Conservation (phyloP, 2,888 invertebrate species). For the Acheta domesticus region DNA sequence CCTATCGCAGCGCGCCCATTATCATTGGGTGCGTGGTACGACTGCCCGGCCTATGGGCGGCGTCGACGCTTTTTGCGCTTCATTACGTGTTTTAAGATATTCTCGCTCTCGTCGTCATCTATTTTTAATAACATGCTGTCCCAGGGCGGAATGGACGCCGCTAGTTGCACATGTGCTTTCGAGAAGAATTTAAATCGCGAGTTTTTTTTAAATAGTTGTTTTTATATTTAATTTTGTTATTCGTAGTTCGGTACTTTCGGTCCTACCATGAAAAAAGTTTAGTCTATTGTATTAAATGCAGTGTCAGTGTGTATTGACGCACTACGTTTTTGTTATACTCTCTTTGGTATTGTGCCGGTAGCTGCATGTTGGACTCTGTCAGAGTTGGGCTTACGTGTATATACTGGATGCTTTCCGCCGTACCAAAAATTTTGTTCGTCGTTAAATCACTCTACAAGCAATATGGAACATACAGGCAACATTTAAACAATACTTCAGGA, state of each 20-base stretch:
- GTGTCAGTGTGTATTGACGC: background rate
- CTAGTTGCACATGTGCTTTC: background rate
- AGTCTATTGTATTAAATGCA: background rate
- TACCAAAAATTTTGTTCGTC: no score
- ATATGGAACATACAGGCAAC: no score
- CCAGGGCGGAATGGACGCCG: background rate
- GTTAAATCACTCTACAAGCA: no score
- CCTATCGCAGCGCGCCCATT: background rate
- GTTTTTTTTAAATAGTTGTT: background rate
- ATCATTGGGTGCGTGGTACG: background rate
- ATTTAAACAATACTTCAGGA: no score
- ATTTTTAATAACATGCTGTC: conserved; percentile 7
- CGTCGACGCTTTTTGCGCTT: background rate
- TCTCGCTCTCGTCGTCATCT: background rate
- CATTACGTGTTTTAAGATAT: conserved; percentile 3
- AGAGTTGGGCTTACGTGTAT: no score
- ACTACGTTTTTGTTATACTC: background rate
- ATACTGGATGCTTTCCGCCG: no score
- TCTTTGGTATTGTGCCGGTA: background rate
- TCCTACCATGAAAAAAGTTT: background rate
- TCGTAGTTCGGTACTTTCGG: background rate
- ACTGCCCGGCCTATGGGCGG: background rate
- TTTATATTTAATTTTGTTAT: background rate
- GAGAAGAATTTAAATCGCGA: background rate
- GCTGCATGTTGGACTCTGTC: background rate